Base-by-base conservation (phyloP, 30 jellyfish, hydroid and myxozoan species). In the Pseudorhiza aurosa region DNA sequence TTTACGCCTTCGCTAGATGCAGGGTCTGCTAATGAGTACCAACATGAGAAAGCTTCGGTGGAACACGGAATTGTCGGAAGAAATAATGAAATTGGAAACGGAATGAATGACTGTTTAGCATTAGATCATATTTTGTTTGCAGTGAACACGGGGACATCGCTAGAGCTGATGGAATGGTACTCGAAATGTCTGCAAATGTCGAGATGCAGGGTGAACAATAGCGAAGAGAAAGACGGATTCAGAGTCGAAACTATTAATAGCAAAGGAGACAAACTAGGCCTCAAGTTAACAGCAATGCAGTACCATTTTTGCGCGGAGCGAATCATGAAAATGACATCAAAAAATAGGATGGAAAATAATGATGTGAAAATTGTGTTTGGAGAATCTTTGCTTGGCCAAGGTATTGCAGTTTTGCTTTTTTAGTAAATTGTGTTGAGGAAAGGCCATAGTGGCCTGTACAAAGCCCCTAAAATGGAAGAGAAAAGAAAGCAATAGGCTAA, bases 71-170 rank as follows among this genome's bases (percentile, higher is more conserved):
- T 15, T n/a, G 67, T 2, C 1, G 14, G 36, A 1, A 36, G 10
- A 80, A 50, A 12, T 29, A 56, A 18, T 14, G 21, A 22, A 18
- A 19, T 1, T 42, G 24, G 27, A 6, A 68, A 32, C 24, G 19
- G 49, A 2, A 46, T 29, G 19, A 44, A 64, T 39, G 67, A 56
- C n/a, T 18, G 31, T 12, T 37, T 64, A 2, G 58, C 14, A 10
- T 31, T 92, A 5, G 98, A 92, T 51, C 98, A 92, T 46, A 69
- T 92, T 5, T 79, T 96, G 10, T 68, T 85, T 29, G 98, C 96
- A 18, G 98, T 92, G 8, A 60, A 55, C 22, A 60, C 60, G n/a
- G 88, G 95, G 1, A 60, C 87, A 19, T 43, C 96, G 4, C 46
- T 79, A 25, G 65, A 50, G 18, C 31, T 68, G 17, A 85, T 92